Evolutionary conservation across 2,888 invertebrate genomes (phyloP), one percentile per base, ranked within the genome.

Genomic region (Operophtera brumata): DNA sequence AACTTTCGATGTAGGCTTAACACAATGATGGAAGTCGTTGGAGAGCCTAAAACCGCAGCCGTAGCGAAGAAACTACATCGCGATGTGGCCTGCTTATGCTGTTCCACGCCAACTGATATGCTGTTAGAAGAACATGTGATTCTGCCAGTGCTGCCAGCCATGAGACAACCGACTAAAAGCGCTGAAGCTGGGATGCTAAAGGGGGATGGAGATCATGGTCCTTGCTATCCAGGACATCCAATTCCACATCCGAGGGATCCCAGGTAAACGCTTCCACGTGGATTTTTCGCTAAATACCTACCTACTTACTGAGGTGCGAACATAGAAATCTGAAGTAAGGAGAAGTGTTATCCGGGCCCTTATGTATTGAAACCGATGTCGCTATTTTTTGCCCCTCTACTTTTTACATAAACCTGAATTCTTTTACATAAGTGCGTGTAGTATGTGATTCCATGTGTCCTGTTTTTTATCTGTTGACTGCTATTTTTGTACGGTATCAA

Each of bases 41-140:
- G 88, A 2, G 86, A 87, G 56, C 86, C 88, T 10, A 73, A 67
- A 34, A 76, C 83, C 9, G 81, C 84, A 7, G 69, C 80, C 2
- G 41, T 80, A 1, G 63, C 77, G 0, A 83, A 70, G 61, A 75
- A 69, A 59, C 47, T 89, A 36, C 77, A 77, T 42, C 75, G 86
- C 9, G 81, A 86, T 41, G 49, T 80, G 4, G 62, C 71, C 9
- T 90, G 89, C 61, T 57, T 88, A 2, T 84, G 84, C 35, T 90
- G 89, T 61, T 58, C 78, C 1, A 69, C 75, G 30, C 86, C 88
- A 34, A 87, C 87, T 1, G 62, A 74, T 50, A 82, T 86, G 81
- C 66, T 73, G 9, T 13, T 72, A 10, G 73, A 75, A 49, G 75
- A 75, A 60, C 41, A 67, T 9, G 41, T 20, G 3, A 59, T 45